Conservation (phyloP, 2,797 vertebrate species). For the Enteromius unitaeniatus region DNA sequence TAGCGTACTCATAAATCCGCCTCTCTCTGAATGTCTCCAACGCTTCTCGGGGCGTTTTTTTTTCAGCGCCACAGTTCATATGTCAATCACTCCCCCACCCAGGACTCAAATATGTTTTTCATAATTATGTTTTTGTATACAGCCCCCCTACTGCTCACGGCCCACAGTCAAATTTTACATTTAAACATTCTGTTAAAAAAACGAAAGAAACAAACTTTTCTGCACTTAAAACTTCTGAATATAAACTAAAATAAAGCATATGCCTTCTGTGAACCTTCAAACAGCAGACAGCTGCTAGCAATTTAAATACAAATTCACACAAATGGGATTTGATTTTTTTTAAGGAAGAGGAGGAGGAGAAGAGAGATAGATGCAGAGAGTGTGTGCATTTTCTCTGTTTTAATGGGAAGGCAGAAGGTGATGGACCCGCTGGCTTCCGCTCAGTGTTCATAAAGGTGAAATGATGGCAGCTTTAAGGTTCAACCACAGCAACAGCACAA, state of each 20-base stretch:
- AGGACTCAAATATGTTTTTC: conserved; percentile 41
- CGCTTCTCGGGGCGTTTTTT: not conserved
- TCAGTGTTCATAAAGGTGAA: conserved; percentile 34
- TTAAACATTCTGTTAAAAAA: conserved; percentile 5
- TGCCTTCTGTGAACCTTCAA: conserved; percentile 45
- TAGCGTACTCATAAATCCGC: not conserved
- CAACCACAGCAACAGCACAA: conserved; percentile 7
- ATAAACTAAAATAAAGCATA: conserved; percentile 23
- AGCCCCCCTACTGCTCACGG: conserved; percentile 14
- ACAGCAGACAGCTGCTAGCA: conserved; percentile 48
- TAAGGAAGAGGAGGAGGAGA: conserved; percentile 22
- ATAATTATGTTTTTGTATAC: conserved; percentile 42
- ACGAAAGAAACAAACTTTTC: conserved; percentile 12
- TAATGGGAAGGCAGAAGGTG: conserved; percentile 47
- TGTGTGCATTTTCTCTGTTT: not conserved
- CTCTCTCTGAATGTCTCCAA: conserved; percentile 15
- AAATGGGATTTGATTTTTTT: conserved; percentile 45
- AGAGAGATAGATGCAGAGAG: not conserved
- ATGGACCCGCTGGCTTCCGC: conserved; percentile 24
- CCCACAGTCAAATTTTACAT: conserved; percentile 21
- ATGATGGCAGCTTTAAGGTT: conserved; percentile 9
- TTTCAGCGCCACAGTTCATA: conserved; percentile 9
- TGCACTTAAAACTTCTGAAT: conserved; percentile 14
- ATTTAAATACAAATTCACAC: conserved; percentile 53
- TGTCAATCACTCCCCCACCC: conserved; percentile 44